phyloP scores from a whole-genome alignment of 2,888 invertebrate species.

The Neoitamus cyanurus region DNA sequence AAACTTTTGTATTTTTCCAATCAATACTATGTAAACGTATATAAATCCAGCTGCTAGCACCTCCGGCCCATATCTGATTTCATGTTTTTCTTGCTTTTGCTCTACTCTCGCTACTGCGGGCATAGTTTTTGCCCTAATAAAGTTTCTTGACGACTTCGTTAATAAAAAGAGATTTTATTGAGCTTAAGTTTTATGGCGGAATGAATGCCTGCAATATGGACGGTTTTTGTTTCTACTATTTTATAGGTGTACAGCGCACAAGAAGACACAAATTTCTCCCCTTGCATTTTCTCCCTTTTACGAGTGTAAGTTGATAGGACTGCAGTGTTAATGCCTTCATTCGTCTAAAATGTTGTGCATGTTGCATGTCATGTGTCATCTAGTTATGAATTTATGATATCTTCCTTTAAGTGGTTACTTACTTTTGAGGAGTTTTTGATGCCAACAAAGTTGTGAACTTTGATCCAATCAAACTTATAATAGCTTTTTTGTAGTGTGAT shows the following conservation, averaged over 20 bases:
- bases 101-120: not conserved
- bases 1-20: constrained; percentile 5
- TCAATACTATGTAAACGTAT: constrained; percentile 1
- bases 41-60: not conserved
- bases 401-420: not conserved
- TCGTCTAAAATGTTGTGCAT: not conserved
- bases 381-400: not conserved
- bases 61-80: not conserved
- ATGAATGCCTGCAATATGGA: not conserved
- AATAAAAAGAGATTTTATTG: constrained; percentile 5
- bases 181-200: not conserved
- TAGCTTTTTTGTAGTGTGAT: no score
- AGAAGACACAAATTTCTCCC: not conserved
- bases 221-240: not conserved
- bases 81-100: not conserved
- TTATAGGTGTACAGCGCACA: not conserved
- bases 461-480: no score
- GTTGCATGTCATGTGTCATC: not conserved
- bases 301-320: not conserved
- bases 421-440: no score
- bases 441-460: no score
- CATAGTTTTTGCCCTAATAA: not conserved
- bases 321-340: not conserved
- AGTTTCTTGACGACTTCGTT: not conserved
- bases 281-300: not conserved